Conservation (phyloP, 2,888 invertebrate genomes). For the Camponotus fellah region DNA sequence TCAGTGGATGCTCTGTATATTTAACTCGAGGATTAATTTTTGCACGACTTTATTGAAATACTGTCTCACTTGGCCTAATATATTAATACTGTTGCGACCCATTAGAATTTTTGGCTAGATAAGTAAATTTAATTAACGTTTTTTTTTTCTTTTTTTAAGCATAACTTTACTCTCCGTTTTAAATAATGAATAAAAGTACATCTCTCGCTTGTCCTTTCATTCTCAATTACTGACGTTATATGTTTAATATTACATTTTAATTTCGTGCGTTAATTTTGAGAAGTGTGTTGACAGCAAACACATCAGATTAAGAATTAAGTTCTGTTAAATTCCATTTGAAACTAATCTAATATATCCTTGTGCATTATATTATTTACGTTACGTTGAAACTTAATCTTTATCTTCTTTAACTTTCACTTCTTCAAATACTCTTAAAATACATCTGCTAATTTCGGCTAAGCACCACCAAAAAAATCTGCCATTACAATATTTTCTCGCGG, state of each 20-base stretch:
- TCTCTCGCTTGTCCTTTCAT: slow-evolving; percentile 47
- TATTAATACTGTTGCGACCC: not conserved
- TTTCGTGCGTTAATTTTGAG: not conserved
- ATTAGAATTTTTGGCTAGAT: not conserved
- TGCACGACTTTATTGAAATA: slow-evolving; percentile 12
- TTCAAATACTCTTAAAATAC: slow-evolving; percentile 10
- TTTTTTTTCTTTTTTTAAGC: not conserved
- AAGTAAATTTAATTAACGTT: not conserved
- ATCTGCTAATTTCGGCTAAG: not conserved
- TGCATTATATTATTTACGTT: slow-evolving; percentile 21
- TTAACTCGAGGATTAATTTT: slow-evolving; percentile 4
- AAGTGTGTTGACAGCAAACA: slow-evolving; percentile 38
- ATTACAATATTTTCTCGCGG: slow-evolving; percentile 13
- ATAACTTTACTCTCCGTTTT: not conserved
- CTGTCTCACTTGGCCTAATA: not conserved
- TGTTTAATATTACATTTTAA: not conserved
- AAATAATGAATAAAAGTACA: not conserved
- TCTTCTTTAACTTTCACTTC: not conserved
- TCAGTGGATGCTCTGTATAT: not conserved
- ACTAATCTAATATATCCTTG: not conserved
- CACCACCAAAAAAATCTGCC: not conserved
- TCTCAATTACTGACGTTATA: slow-evolving; percentile 42
- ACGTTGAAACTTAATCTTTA: not conserved
- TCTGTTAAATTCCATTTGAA: slow-evolving; percentile 8
- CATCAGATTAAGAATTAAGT: slow-evolving; percentile 36